Evolutionary conservation across 1,140 invertebrate genomes (phyloP).

Genomic region (Aporrectodea caliginosa): DNA sequence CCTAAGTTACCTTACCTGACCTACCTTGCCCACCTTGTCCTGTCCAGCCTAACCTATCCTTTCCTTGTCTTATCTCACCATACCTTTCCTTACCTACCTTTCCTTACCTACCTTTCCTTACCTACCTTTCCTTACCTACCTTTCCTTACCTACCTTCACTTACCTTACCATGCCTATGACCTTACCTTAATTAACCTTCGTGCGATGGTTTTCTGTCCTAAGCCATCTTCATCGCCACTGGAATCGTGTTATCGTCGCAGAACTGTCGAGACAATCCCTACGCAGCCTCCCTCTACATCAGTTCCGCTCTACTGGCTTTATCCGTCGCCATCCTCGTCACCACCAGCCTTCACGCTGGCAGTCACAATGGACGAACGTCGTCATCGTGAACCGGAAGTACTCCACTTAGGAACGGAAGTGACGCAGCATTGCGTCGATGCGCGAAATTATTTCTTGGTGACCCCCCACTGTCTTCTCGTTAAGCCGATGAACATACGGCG

Average conservation of each 20-base stretch:
- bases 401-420: not conserved
- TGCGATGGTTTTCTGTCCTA: not conserved
- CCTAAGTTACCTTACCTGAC: not conserved
- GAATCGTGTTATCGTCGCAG: not conserved
- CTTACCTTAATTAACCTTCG: too few relatives aligned
- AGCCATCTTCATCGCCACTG: not conserved
- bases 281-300: not conserved
- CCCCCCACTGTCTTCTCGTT: too few relatives aligned
- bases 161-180: not conserved
- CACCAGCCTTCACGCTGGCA: not conserved
- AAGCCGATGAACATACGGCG: not conserved
- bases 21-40: not conserved
- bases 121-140: not conserved
- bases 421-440: not conserved
- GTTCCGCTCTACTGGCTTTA: not conserved
- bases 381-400: not conserved
- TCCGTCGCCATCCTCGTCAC: not conserved
- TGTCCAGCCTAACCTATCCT: not conserved
- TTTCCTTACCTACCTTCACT: not conserved
- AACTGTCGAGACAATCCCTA: not conserved
- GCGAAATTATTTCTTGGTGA: not conserved
- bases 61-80: too few relatives aligned
- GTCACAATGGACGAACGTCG: too few relatives aligned
- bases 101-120: not conserved
- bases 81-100: not conserved